Evolutionary conservation across 2,888 invertebrate genomes (phyloP).

Genomic region (Clistopyga incitator): DNA sequence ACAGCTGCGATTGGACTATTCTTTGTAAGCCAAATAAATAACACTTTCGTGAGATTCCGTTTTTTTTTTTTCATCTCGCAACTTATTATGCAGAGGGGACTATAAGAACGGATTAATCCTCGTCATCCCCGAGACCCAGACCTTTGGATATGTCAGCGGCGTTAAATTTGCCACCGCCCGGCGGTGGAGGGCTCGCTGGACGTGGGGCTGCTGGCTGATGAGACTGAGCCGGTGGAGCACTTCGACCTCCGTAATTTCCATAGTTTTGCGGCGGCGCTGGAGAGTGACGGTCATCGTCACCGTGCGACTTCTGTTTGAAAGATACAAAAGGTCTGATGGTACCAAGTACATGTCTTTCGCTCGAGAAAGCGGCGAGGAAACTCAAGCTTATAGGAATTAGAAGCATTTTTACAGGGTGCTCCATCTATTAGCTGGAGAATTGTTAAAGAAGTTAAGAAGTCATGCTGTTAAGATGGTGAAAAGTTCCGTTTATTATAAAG

Average conservation of each 20-base stretch:
- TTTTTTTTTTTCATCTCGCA: slow-evolving; percentile 36
- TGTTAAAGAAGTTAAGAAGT: not conserved
- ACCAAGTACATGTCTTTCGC: not conserved
- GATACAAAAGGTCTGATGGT: slow-evolving; percentile 35
- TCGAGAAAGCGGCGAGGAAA: not conserved
- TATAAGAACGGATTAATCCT: slow-evolving; percentile 20
- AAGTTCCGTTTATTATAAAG: too few species aligned
- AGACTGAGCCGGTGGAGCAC: slow-evolving; percentile 63
- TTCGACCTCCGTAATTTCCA: slow-evolving; percentile 57
- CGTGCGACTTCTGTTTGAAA: slow-evolving; percentile 71
- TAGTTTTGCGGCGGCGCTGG: slow-evolving; percentile 69
- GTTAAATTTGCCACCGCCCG: slow-evolving; percentile 76
- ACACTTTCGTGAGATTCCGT: not conserved
- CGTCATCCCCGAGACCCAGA: slow-evolving; percentile 79
- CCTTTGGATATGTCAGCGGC: slow-evolving; percentile 83
- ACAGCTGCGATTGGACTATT: not conserved
- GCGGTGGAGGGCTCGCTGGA: slow-evolving; percentile 68
- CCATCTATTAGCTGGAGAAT: not conserved
- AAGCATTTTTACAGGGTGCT: slow-evolving; percentile 12
- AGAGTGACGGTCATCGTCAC: slow-evolving; percentile 67
- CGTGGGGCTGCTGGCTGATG: slow-evolving; percentile 67
- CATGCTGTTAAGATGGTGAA: too few species aligned
- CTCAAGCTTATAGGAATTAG: not conserved
- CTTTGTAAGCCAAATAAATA: slow-evolving; percentile 4
- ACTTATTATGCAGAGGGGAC: slow-evolving; percentile 18